A percentile compares a stretch with the other conserved stretches of the same genome.
Conservation (phyloP, 2,797 vertebrate species). For the Enteromius treurensis region DNA sequence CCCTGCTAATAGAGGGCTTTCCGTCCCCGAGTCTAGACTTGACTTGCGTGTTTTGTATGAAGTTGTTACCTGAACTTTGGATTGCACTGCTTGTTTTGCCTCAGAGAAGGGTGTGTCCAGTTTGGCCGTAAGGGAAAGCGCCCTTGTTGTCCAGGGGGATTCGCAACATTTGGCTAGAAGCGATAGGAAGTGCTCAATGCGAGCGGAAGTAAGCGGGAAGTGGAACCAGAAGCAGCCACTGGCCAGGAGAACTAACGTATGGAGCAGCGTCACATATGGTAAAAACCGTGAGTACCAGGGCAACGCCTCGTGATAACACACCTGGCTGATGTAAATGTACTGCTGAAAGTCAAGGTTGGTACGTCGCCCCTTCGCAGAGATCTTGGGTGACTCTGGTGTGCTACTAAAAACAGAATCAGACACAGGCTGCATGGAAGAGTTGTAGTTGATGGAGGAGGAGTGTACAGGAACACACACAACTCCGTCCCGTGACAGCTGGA, state of each 20-base stretch:
- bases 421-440: background rate
- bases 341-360: slow-evolving; percentile 83
- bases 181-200: slow-evolving; percentile 83
- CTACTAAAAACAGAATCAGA: slow-evolving; percentile 7
- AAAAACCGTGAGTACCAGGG: slow-evolving; percentile 83
- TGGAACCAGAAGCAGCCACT: slow-evolving; percentile 86
- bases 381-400: background rate
- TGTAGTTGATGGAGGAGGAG: slow-evolving; percentile 36
- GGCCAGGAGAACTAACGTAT: slow-evolving; percentile 79
- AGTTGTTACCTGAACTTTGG: slow-evolving; percentile 21
- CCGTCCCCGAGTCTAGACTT: slow-evolving; percentile 68
- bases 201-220: slow-evolving; percentile 83
- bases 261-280: slow-evolving; percentile 81
- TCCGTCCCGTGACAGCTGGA: slow-evolving; percentile 79
- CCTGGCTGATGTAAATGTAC: slow-evolving; percentile 81
- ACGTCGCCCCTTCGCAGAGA: slow-evolving; percentile 64
- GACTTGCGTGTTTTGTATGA: slow-evolving; percentile 50
- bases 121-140: slow-evolving; percentile 77
- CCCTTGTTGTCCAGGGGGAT: slow-evolving; percentile 85
- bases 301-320: slow-evolving; percentile 83
- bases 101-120: slow-evolving; percentile 66
- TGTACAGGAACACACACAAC: slow-evolving; percentile 81
- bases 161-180: slow-evolving; percentile 84
- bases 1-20: slow-evolving; percentile 71
- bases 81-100: slow-evolving; percentile 47